Percentiles rank a stretch among this genome's conserved stretches.
Evolutionary conservation across 2,113 vertebrate species (phyloP).

Genomic region (Alectura lathami): DNA sequence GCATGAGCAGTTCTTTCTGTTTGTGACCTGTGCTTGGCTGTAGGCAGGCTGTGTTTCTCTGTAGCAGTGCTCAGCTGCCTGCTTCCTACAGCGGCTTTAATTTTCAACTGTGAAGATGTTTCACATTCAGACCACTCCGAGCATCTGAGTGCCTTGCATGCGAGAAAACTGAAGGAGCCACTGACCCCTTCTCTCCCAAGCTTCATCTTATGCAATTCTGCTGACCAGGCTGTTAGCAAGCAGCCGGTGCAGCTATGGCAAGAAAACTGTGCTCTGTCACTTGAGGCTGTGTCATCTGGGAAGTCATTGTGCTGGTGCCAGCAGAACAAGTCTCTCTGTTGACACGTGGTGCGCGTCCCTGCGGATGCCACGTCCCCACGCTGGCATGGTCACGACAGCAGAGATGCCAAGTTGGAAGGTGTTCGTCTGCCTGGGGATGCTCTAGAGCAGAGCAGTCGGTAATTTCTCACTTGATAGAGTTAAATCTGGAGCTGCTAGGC

Average conservation of each 20-base stretch:
- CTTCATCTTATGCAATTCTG: not conserved
- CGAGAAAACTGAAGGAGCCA: not conserved
- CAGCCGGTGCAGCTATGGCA: fast-evolving
- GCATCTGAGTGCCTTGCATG: not conserved
- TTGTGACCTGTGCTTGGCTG: not conserved
- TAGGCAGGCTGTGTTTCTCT: not conserved
- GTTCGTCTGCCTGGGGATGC: fast-evolving
- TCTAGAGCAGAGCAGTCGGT: not conserved
- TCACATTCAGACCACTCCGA: not conserved
- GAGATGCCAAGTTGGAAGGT: not conserved
- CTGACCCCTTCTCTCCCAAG: not conserved
- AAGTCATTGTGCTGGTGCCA: fast-evolving
- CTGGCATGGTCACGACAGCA: not conserved
- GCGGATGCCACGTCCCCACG: fast-evolving
- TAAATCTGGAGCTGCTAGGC: not conserved
- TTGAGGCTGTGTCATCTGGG: not conserved
- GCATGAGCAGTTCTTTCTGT: not conserved
- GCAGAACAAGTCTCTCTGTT: not conserved
- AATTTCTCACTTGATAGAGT: not conserved
- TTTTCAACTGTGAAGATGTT: not conserved
- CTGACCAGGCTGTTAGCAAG: not conserved
- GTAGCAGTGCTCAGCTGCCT: not conserved
- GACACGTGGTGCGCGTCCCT: fast-evolving
- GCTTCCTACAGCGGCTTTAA: not conserved
- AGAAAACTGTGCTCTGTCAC: not conserved